Conservation (phyloP, 2,888 invertebrate genomes). For the Lasioglossum marginatum region DNA sequence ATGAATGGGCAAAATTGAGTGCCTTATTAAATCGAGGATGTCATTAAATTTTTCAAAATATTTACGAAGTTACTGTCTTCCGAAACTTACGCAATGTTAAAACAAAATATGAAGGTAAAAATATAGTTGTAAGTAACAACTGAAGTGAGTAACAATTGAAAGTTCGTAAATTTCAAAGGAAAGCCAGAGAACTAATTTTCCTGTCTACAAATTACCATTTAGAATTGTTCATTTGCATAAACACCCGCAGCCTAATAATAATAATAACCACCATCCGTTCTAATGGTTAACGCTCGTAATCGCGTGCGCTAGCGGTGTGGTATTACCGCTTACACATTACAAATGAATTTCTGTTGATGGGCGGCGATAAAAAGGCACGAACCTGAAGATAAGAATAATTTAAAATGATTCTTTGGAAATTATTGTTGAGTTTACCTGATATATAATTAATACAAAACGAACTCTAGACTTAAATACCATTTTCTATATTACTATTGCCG, state of each 20-base stretch:
- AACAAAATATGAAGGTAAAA: neutral
- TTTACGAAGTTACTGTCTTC: neutral
- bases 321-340: constrained; percentile 7
- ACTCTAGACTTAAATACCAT: too few relatives aligned
- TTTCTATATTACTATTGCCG: too few relatives aligned
- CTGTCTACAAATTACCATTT: constrained; percentile 7
- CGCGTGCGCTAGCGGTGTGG: neutral
- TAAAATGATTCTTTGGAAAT: neutral
- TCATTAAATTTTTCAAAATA: neutral
- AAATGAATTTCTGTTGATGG: constrained; percentile 13
- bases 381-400: neutral
- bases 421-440: neutral
- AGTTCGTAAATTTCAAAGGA: neutral
- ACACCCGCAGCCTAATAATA: constrained; percentile 4
- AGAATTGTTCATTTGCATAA: constrained; percentile 8
- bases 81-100: neutral
- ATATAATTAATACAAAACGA: too few relatives aligned
- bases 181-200: neutral
- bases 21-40: neutral
- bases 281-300: constrained; percentile 1
- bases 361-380: neutral
- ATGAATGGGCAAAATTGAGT: neutral
- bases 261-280: neutral
- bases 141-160: neutral
- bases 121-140: too few relatives aligned